phyloP scores from a whole-genome alignment of 1,140 invertebrate genomes.

The Euwallacea similis region DNA sequence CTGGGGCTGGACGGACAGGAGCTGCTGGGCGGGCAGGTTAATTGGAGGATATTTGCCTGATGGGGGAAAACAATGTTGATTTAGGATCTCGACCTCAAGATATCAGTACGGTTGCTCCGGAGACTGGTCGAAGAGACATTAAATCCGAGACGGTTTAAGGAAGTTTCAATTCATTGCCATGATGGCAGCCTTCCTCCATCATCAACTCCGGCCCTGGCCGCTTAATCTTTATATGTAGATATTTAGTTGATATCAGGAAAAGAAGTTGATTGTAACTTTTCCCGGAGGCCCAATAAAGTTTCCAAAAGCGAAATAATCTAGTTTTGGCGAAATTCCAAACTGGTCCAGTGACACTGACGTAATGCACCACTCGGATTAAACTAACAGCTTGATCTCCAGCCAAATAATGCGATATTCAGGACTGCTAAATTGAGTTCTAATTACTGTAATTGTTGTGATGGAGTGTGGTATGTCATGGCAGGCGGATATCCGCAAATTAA shows the following conservation, averaged over 20 bases:
- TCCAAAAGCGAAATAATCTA: not conserved
- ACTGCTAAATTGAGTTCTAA: constrained; percentile 24
- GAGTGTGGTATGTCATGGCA: constrained; percentile 5
- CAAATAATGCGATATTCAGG: constrained; percentile 29
- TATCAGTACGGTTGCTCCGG: no score
- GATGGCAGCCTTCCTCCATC: no score
- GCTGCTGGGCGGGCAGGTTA: not conserved
- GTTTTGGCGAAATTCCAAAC: constrained; percentile 9
- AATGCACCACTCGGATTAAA: constrained; percentile 19
- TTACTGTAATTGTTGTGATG: constrained; percentile 22
- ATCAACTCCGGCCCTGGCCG: no score
- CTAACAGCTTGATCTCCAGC: constrained; percentile 27
- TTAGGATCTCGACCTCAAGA: no score
- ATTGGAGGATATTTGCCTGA: constrained; percentile 1
- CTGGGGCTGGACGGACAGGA: not conserved
- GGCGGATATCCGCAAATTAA: constrained; percentile 6
- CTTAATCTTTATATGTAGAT: no score
- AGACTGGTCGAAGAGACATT: no score
- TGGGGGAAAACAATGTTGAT: no score
- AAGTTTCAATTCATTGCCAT: no score
- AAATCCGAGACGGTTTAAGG: no score
- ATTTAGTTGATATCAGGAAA: no score
- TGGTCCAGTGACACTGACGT: not conserved
- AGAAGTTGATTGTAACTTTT: no score
- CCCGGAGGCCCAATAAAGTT: not conserved